phyloP scores from a whole-genome alignment of 2,797 vertebrate species.

The Galaxias olidus region DNA sequence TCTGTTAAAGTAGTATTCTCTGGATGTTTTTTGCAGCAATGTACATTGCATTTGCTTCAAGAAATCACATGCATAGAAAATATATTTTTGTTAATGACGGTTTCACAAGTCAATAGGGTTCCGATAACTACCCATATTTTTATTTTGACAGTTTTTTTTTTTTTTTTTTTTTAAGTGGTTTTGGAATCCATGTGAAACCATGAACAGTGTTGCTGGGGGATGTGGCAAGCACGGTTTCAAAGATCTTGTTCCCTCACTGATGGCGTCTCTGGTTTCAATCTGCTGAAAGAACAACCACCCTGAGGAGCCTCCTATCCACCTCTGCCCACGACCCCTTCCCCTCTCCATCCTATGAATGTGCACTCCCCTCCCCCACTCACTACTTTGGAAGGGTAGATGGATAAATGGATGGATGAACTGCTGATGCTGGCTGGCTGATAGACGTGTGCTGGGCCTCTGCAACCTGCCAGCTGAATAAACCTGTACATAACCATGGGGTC shows the following conservation, averaged over 20 bases:
- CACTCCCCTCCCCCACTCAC: slow-evolving; percentile 26
- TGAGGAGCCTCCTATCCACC: slow-evolving; percentile 20
- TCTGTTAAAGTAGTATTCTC: slow-evolving; percentile 51
- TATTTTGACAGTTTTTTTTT: slow-evolving; percentile 24
- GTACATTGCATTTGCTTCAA: slow-evolving; percentile 55
- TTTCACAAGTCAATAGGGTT: slow-evolving; percentile 15
- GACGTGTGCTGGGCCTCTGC: slow-evolving; percentile 4
- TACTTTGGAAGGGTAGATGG: neutral
- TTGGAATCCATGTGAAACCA: slow-evolving; percentile 51
- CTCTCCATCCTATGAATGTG: slow-evolving; percentile 60
- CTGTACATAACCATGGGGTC: no score
- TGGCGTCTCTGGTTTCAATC: slow-evolving; percentile 23
- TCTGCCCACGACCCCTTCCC: slow-evolving; percentile 26
- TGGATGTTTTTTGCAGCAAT: slow-evolving; percentile 51
- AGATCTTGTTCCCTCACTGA: slow-evolving; percentile 10
- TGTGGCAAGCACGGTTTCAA: slow-evolving; percentile 7
- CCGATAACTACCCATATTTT: slow-evolving; percentile 23
- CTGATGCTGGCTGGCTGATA: slow-evolving; percentile 25
- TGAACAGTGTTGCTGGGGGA: slow-evolving; percentile 52
- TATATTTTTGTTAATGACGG: slow-evolving; percentile 53
- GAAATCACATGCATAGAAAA: slow-evolving; percentile 52
- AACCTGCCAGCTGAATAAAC: neutral
- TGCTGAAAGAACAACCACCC: slow-evolving; percentile 18
- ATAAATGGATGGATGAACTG: slow-evolving; percentile 30
- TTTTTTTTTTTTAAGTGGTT: slow-evolving; percentile 16